phyloP scores from a whole-genome alignment of 1,140 invertebrate genomes.

The Dendrolimus kikuchii region DNA sequence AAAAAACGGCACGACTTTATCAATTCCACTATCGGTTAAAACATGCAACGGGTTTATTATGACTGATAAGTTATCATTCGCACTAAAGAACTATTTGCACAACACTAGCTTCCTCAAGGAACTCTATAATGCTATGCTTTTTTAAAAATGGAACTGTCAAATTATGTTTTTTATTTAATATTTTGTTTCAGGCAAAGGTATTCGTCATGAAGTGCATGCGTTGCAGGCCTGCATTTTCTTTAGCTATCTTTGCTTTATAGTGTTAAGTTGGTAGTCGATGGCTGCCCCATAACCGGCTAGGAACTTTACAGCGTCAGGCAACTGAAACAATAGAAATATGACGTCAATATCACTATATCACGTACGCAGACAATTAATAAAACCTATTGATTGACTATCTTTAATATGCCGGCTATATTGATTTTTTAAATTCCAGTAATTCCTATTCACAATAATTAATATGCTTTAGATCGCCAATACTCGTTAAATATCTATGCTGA shows the following conservation, averaged over 20 bases:
- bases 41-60: conserved; percentile 35
- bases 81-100: conserved; percentile 17
- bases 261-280: conserved; percentile 34
- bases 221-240: conserved; percentile 17
- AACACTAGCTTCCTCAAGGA: conserved; percentile 25
- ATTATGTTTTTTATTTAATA: conserved; percentile 13
- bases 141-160: conserved; percentile 3
- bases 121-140: conserved; percentile 10
- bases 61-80: conserved; percentile 33
- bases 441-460: too few relatives aligned
- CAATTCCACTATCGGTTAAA: conserved; percentile 37
- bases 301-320: conserved; percentile 50
- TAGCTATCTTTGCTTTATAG: conserved; percentile 25
- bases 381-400: neutral
- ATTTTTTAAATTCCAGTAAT: too few relatives aligned
- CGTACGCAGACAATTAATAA: neutral
- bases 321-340: conserved; percentile 51
- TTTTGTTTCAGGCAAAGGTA: conserved; percentile 8
- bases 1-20: conserved; percentile 25
- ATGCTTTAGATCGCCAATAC: too few relatives aligned
- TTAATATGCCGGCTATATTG: neutral
- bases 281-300: conserved; percentile 62
- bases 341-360: conserved; percentile 15
- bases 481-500: too few relatives aligned
- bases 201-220: conserved; percentile 35